phyloP scores from a whole-genome alignment of 2,888 invertebrate genomes.

The Conchocele bisecta region DNA sequence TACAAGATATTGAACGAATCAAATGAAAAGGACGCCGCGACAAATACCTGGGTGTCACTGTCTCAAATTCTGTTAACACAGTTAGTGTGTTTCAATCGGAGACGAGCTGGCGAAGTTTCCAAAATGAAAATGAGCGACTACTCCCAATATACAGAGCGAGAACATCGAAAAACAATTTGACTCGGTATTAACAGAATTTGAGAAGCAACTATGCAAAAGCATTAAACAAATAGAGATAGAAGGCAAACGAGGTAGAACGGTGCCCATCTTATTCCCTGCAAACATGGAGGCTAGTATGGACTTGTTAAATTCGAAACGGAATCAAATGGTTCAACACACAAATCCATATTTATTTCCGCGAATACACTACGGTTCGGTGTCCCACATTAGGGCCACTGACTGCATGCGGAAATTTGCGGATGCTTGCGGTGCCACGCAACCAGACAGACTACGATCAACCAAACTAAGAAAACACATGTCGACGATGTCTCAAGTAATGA shows the following conservation, averaged over 20 bases:
- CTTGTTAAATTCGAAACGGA: not conserved
- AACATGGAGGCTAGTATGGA: not conserved
- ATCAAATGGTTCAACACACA: not conserved
- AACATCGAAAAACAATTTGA: conserved; percentile 1
- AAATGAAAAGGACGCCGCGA: too few species aligned
- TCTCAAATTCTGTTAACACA: conserved; percentile 4
- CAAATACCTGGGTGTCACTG: not conserved
- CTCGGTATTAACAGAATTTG: not conserved
- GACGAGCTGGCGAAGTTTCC: conserved; percentile 16
- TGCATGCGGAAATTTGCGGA: not conserved
- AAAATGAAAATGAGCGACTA: conserved; percentile 12
- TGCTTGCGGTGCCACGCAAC: conserved; percentile 6
- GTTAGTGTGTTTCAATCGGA: conserved; percentile 9
- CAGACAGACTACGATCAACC: conserved; percentile 5
- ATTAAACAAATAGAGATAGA: conserved; percentile 4
- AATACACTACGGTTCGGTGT: not conserved
- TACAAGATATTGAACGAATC: too few species aligned
- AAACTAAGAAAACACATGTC: conserved; percentile 24
- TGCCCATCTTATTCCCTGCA: not conserved
- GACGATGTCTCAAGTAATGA: conserved; percentile 18
- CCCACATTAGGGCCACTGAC: conserved; percentile 14
- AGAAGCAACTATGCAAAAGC: conserved; percentile 3
- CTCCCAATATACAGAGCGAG: not conserved
- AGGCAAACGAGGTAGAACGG: conserved; percentile 9
- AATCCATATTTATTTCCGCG: conserved; percentile 8